Evolutionary conservation across 2,888 invertebrate species (phyloP), one percentile per base, ranked within the genome.

Genomic region (Drosophila affinis): DNA sequence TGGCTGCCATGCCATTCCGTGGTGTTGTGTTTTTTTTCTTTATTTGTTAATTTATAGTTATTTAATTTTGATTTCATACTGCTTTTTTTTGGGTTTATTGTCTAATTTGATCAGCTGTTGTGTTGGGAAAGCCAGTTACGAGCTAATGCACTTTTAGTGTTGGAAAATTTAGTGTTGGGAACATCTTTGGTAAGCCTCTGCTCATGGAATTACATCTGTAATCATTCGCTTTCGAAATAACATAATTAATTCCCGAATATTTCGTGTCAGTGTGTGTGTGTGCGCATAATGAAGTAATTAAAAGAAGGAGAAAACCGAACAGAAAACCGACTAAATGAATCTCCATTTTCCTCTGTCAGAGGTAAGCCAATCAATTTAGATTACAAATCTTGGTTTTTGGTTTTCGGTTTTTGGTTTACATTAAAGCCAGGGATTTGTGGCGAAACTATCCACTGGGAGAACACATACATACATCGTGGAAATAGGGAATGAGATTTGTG

Each of bases 1-100:
- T 55, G 79, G 79, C 81, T 82, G 76, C 78, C 81, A 60, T 72
- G 69, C 21, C 39, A 47, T 63, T 59, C 48, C 45, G n/a, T 59
- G 3, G 14, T 45, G 24, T 48, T 69, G 51, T 5, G 7, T 17
- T 10, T 45, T 29, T 29, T 60, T 24, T 14, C 5, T 45, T n/a
- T 12, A 39, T 24, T 48, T 51, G 32, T 29, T 48, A 27, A 62
- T 58, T 48, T 44, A 57, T 62, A 58, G 34, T 18, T 49, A 49
- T 62, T 62, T 29, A 58, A 49, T 34, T 57, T 32, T 51, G 39
- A 51, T 58, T 58, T 24, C 34, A 34, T 51, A 24, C 39, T 17
- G 21, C 32, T 21, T 61, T 58, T 24, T 58, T 44, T 27, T 21
- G 3, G 9, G 1, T 9, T 58, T 14, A 12, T 12, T 34, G 12